Evolutionary conservation across 2,113 vertebrate genomes (phyloP).

Genomic region (Pollimyrus isidori): DNA sequence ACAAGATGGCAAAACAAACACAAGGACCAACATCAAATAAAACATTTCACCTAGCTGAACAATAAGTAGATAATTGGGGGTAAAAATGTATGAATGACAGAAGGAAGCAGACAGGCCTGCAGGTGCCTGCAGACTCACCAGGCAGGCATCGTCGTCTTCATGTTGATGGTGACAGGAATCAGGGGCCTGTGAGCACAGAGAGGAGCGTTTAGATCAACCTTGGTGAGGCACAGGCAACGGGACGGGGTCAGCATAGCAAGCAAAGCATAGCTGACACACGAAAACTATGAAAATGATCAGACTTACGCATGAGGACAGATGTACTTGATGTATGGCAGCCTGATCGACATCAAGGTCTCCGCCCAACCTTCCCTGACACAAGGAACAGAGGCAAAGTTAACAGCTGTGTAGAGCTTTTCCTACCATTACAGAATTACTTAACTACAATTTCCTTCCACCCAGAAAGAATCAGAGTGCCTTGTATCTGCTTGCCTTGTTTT

Average conservation of each 20-base stretch:
- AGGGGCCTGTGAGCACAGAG: conserved; percentile 62
- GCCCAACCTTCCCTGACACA: conserved; percentile 85
- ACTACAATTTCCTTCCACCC: not conserved
- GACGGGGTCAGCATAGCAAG: not conserved
- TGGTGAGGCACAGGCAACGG: not conserved
- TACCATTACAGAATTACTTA: not conserved
- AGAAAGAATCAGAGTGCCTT: not conserved
- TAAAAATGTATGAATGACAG: not conserved
- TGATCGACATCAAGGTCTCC: conserved; percentile 75
- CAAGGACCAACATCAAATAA: not conserved
- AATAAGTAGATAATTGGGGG: not conserved
- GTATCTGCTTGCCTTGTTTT: not conserved
- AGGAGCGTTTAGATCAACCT: not conserved
- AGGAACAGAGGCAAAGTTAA: conserved; percentile 16
- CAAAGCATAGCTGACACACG: not conserved
- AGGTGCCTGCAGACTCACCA: conserved; percentile 68
- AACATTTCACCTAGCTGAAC: not conserved
- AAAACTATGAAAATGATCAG: not conserved
- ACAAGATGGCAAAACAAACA: not conserved
- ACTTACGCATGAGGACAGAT: conserved; percentile 98
- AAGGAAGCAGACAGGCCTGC: not conserved
- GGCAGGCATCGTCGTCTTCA: conserved; percentile 86
- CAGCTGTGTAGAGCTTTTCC: not conserved
- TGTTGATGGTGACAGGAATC: conserved; percentile 92
- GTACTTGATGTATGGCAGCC: conserved; percentile 87